Percentiles rank a stretch among this genome's conserved stretches.
These are phyloP conservation scores for Spongilla lacustris DNA, from an alignment of 37 sponge, comb jelly and placozoan species.

Conservation along the genomic window DNA sequence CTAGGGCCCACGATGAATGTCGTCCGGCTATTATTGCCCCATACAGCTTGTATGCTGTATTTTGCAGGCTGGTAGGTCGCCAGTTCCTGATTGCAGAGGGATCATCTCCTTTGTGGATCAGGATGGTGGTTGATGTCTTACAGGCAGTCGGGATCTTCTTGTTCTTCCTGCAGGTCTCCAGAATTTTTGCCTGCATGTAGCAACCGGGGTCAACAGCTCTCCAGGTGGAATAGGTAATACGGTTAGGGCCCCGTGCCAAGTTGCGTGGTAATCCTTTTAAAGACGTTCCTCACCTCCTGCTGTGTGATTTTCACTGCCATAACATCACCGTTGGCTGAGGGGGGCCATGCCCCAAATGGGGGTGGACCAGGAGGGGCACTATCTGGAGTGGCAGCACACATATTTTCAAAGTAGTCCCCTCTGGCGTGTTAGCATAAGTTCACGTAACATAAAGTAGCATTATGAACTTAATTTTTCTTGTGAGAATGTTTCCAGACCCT, in stretches of 20 bases:
- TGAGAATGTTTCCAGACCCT: too few relatives aligned
- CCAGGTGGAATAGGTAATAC: slow-evolving; percentile 36
- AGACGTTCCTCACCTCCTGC: background rate
- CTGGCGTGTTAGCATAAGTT: too few relatives aligned
- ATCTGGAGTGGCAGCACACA: background rate
- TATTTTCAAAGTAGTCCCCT: background rate
- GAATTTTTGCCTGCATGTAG: too few relatives aligned
- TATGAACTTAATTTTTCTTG: too few relatives aligned
- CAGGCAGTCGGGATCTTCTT: slow-evolving; percentile 12
- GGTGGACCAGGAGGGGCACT: background rate
- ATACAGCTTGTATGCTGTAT: slow-evolving; percentile 54
- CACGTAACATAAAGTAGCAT: too few relatives aligned
- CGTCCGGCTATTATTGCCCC: slow-evolving; percentile 38
- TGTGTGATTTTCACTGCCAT: background rate
- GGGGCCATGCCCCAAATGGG: background rate
- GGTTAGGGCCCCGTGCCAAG: slow-evolving; percentile 24
- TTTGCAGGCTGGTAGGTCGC: slow-evolving; percentile 60
- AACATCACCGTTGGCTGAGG: background rate
- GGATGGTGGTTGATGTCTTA: slow-evolving; percentile 47
- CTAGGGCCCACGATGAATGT: too few relatives aligned
- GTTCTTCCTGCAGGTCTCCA: slow-evolving; percentile 15
- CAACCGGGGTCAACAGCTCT: background rate
- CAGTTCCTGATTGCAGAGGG: slow-evolving; percentile 9
- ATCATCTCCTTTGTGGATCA: slow-evolving; percentile 55
- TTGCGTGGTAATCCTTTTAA: background rate